Evolutionary conservation across 2,797 vertebrate species (phyloP).

Genomic region (Ibycter americanus): DNA sequence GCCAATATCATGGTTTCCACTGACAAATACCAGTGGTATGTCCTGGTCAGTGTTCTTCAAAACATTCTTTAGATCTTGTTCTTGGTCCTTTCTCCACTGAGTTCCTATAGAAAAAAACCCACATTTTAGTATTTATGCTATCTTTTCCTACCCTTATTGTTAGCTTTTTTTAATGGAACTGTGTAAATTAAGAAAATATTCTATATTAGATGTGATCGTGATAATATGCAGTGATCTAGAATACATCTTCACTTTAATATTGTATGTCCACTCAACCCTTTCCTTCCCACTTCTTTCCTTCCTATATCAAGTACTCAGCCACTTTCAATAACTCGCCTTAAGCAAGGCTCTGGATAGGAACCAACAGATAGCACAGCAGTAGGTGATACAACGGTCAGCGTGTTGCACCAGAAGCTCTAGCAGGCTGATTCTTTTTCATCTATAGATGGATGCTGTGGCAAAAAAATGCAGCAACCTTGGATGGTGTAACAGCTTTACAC

Average conservation of each 20-base stretch:
- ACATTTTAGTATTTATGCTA: neutral
- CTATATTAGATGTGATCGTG: neutral
- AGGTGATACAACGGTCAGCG: neutral
- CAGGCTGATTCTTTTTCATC: neutral
- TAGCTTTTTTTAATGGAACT: neutral
- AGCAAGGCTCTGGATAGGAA: neutral
- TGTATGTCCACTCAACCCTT: neutral
- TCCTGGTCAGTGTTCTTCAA: conserved; percentile 78
- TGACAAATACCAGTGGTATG: conserved; percentile 92
- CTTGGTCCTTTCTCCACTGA: conserved; percentile 85
- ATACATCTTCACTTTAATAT: neutral
- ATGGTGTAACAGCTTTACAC: neutral
- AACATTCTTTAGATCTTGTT: conserved; percentile 84
- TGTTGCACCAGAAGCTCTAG: neutral
- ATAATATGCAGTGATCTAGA: neutral
- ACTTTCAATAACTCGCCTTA: neutral
- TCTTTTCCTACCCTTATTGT: neutral
- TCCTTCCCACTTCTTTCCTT: neutral
- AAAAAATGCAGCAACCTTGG: neutral
- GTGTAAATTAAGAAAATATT: neutral
- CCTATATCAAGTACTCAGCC: neutral
- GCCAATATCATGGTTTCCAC: conserved; percentile 95
- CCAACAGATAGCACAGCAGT: neutral
- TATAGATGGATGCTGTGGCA: neutral
- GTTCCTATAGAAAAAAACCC: conserved; percentile 74